A percentile compares a stretch with the other conserved stretches of the same genome.
Conservation (phyloP, 1,140 invertebrate genomes). For the Cotesia chilonis region DNA sequence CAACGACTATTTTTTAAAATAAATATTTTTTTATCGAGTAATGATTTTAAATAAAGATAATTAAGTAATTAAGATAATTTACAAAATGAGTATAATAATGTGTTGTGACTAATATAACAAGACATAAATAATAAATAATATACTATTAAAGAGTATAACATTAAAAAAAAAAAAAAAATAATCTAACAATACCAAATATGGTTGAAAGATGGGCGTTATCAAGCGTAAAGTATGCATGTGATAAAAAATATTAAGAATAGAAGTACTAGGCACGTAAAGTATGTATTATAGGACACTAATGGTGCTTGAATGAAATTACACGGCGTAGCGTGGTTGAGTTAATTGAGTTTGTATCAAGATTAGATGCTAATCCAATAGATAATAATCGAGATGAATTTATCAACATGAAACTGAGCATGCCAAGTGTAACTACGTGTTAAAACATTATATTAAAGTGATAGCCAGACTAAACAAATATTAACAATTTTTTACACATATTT, state of each 20-base stretch:
- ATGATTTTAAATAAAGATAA: too few species aligned
- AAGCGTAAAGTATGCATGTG: constrained; percentile 25
- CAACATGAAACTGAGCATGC: constrained; percentile 23
- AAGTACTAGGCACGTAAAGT: not conserved
- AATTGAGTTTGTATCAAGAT: constrained; percentile 29
- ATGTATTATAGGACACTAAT: constrained; percentile 7
- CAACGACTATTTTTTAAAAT: too few species aligned
- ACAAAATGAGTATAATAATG: too few species aligned
- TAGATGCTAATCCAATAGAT: constrained; percentile 29
- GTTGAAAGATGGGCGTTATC: constrained; percentile 2
- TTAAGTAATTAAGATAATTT: too few species aligned
- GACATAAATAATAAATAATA: too few species aligned
- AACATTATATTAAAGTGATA: not conserved
- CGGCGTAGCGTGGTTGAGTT: constrained; percentile 14
- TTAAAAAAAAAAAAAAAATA: not conserved
- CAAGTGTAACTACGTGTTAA: constrained; percentile 3
- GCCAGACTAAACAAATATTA: constrained; percentile 8
- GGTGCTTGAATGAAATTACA: constrained; percentile 22
- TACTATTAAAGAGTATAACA: not conserved
- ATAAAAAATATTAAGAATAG: not conserved
- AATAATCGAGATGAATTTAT: constrained; percentile 25
- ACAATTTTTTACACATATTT: not conserved
- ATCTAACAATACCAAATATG: not conserved
- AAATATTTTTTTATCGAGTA: too few species aligned
- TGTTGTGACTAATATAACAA: too few species aligned